Evolutionary conservation across 2,888 invertebrate genomes (phyloP).

Genomic region (Erebia aethiops): DNA sequence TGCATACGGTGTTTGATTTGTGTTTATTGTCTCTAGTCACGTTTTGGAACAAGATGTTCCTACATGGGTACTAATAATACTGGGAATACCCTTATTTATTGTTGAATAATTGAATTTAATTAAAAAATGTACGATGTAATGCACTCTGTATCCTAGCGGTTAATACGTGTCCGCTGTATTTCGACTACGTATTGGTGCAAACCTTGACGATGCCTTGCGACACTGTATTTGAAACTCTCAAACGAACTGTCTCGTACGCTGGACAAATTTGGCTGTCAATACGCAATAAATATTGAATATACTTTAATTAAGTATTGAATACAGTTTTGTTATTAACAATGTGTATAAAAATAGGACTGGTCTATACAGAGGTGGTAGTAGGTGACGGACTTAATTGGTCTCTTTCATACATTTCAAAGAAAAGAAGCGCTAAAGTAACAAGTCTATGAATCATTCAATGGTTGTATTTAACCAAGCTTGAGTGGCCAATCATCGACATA

Average conservation of each 20-base stretch:
- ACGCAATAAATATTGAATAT: background rate
- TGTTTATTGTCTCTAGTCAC: constrained; percentile 40
- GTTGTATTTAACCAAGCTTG: too few species aligned
- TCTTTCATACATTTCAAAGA: background rate
- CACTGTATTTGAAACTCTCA: constrained; percentile 13
- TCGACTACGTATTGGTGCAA: too few species aligned
- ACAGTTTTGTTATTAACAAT: constrained; percentile 2
- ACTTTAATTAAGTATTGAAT: background rate
- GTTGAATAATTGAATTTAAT: background rate
- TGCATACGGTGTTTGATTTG: constrained; percentile 25
- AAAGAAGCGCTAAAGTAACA: background rate
- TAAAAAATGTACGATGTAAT: background rate
- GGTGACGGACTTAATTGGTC: too few species aligned
- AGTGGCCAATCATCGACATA: too few species aligned
- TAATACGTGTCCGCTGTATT: too few species aligned
- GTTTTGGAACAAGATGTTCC: constrained; percentile 24
- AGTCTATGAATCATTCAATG: too few species aligned
- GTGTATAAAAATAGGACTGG: background rate
- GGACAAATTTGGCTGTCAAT: constrained; percentile 6
- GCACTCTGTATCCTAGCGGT: too few species aligned
- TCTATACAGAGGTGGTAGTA: too few species aligned
- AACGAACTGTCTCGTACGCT: constrained; percentile 19
- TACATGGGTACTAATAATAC: constrained; percentile 12
- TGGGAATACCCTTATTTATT: constrained; percentile 17
- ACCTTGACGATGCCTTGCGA: background rate